These are phyloP conservation scores for Micronycteris hirsuta DNA, from an alignment of 2,113 vertebrate genomes.

Conservation along the genomic window DNA sequence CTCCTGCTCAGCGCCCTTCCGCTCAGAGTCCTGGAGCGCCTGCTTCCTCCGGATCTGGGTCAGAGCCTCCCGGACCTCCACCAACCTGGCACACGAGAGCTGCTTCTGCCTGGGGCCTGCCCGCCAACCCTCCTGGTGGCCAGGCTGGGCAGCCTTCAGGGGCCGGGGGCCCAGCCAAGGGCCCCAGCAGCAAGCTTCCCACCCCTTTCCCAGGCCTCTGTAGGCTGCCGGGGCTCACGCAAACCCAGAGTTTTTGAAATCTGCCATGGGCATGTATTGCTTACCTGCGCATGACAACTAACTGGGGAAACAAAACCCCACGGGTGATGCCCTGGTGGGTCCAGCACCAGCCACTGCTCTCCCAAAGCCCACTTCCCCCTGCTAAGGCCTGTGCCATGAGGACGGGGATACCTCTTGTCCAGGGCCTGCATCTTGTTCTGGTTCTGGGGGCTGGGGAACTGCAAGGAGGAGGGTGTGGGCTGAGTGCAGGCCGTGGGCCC, in stretches of 20 bases:
- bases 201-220: not conserved
- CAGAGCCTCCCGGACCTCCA: conserved; percentile 67
- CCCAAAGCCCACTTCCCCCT: not conserved
- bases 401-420: conserved; percentile 51
- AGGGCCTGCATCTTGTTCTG: conserved; percentile 59
- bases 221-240: fast-evolving
- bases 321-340: fast-evolving
- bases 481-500: not conserved
- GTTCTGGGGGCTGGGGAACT: conserved; percentile 17
- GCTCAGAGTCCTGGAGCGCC: not conserved
- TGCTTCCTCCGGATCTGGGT: conserved; percentile 59
- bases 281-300: not conserved
- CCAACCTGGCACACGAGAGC: conserved; percentile 40
- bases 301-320: fast-evolving
- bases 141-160: not conserved
- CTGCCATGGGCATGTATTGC: fast-evolving
- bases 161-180: not conserved
- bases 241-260: not conserved
- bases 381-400: fast-evolving
- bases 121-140: not conserved
- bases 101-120: not conserved
- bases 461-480: not conserved
- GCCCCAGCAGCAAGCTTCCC: not conserved
- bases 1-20: conserved; percentile 2
- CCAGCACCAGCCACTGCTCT: not conserved